Base-by-base conservation (phyloP, 2,888 invertebrate genomes). In the Caenorhabditis becei region DNA sequence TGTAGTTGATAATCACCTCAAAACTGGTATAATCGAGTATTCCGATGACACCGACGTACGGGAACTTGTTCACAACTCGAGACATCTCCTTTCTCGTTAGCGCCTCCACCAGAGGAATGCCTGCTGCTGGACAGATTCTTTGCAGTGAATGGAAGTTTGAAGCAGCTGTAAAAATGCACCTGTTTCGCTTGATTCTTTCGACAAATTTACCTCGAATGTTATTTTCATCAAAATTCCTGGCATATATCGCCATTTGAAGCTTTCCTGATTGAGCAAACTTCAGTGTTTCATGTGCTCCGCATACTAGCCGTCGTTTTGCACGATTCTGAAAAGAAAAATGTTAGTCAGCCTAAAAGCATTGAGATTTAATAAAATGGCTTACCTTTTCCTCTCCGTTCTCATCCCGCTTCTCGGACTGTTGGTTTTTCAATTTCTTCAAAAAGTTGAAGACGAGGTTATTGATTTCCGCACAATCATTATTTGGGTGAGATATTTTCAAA, bases 261-360 rank as follows among this genome's bases (percentile, higher is more conserved):
- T 78, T 79, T 8, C 59, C 82, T 1, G 44, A 28, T 14, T 53
- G 56, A 10, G 72, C 28, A 24, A 62, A 61, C 41, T 83, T 86
- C 72, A 83, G 35, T 0, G 65, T 37, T 71, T 86, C 86, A 28
- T 83, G 86, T 14, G 79, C 62, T 32, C 86, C 86, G 32, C 67
- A 81, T 1, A 86, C 72, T 11, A 84, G 11, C 5, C 67, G 69
- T 16, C 83, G 66, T 26, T 71, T 74, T 18, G 67, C 54, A 11
- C 47, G 26, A 26, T 69, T 77, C 83, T 85, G n/a, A 26, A 20
- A 78, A 47, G 4, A 35, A 69, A 61, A 14, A 54, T 20, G 7
- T 26, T 28, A 14, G 4, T 32, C 32, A 24, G 28, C 8, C 5
- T 26, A 44, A 23, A 14, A 32, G 5, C 10, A 53, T 0, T 20